Evolutionary conservation across 2,113 vertebrate species (phyloP).

Genomic region (Mus spicilegus): DNA sequence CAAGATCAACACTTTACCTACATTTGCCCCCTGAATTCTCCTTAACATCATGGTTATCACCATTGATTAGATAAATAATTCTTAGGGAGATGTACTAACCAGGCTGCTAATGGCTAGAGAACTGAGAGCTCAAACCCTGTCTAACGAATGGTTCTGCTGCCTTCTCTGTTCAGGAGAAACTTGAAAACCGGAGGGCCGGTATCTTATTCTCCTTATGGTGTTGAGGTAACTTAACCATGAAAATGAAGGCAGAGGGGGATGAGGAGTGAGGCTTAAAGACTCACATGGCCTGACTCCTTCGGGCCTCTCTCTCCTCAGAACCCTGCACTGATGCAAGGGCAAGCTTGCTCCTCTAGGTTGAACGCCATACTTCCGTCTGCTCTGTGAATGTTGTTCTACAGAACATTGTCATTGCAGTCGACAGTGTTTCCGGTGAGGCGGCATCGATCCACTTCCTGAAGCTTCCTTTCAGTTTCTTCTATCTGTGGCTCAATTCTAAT

Average conservation of each 20-base stretch:
- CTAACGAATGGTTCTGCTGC: not conserved
- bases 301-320: not conserved
- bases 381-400: not conserved
- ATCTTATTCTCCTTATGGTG: not conserved
- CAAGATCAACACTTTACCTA: not conserved
- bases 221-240: not conserved
- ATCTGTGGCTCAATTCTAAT: slow-evolving; percentile 20
- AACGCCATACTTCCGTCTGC: fast-evolving
- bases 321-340: fast-evolving
- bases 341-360: not conserved
- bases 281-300: not conserved
- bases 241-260: not conserved
- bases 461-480: slow-evolving; percentile 7
- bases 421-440: not conserved
- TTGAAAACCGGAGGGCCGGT: not conserved
- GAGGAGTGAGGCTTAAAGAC: not conserved
- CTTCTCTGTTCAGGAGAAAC: not conserved
- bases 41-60: not conserved
- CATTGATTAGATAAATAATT: not conserved
- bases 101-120: not conserved
- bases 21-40: not conserved
- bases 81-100: not conserved
- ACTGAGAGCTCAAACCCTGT: not conserved
- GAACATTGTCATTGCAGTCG: not conserved
- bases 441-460: not conserved